Evolutionary conservation across 1,140 invertebrate genomes (phyloP), one percentile per base, ranked within the genome.

Genomic region (Zaprionus ghesquierei): DNA sequence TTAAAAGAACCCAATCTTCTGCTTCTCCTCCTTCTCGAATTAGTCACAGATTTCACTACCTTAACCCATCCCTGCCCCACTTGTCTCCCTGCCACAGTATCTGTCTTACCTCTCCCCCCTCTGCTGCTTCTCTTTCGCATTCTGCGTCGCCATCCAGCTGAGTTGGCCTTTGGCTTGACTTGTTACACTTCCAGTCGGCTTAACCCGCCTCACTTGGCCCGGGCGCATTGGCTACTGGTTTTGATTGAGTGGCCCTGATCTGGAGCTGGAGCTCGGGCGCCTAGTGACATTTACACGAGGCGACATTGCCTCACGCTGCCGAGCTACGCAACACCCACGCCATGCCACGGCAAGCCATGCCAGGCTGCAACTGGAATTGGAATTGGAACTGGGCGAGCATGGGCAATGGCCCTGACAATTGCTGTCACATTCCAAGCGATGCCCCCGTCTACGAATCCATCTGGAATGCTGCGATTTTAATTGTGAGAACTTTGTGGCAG

Each of bases 241-340:
- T 69, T 73, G 63, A 78, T 75, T 78, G 72, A 77, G 64, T 75
- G 75, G 71, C 64, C 49, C 65, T 55, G 63, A 29, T 58, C 61
- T 18, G 51, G n/a, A n/a, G n/a, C 61, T 22, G 58, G 12, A 13
- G 35, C 35, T 41, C 15, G 35, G 27, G 25, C 38, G 59, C 62
- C 77, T 60, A 46, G 61, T 81, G 82, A 86, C 82, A 87, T 86
- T 86, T 87, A 86, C 72, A 69, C 72, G 72, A 56, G 64, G 75
- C 79, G 82, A 86, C 82, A 86, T 55, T 70, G 58, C 66, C 60
- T 59, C 60, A 50, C 20, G 80, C 84, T 87, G 82, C 79, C 73
- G 82, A 63, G 69, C 79, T 89, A 89, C 82, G 82, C 82, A 87
- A 87, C 82, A 76, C 82, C 82, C 79, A 86, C 81, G 62, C 79